These are phyloP conservation scores for Heliocidaris tuberculata DNA, from an alignment of 35 echinoderm and acorn worm species.

Conservation along the genomic window DNA sequence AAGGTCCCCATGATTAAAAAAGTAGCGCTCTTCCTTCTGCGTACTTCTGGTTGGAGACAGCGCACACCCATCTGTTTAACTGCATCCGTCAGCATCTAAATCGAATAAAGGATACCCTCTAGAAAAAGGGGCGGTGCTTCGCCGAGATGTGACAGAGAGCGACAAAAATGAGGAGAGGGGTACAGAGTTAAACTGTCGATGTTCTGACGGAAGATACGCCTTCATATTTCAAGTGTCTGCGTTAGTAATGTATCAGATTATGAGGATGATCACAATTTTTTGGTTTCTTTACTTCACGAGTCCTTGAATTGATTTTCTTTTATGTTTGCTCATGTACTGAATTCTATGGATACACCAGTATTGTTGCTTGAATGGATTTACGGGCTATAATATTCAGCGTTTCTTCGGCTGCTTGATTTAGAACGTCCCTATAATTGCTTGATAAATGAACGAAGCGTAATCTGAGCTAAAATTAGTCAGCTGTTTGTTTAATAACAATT, in stretches of 20 bases:
- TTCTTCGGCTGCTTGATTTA: no score
- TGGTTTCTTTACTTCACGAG: background rate
- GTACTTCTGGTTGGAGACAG: background rate
- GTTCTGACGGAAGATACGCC: background rate
- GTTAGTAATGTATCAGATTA: background rate
- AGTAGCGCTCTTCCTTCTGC: background rate
- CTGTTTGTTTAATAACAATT: no score
- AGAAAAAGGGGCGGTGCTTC: background rate
- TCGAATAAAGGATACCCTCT: background rate
- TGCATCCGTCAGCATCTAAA: background rate
- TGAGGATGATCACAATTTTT: background rate
- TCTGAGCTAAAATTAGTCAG: no score
- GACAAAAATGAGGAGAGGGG: background rate
- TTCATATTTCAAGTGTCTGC: background rate
- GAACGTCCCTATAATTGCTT: no score
- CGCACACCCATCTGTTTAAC: background rate
- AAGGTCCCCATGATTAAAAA: background rate
- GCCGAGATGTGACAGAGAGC: background rate
- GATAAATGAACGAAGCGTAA: no score
- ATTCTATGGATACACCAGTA: no score
- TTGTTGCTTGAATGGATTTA: background rate
- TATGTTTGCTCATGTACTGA: background rate
- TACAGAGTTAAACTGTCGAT: no score
- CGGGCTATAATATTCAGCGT: no score
- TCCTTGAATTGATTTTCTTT: background rate